A percentile compares a stretch with the other conserved stretches of the same genome.
Conservation (phyloP, 2,113 vertebrate species). For the Nannobrachium achirus region DNA sequence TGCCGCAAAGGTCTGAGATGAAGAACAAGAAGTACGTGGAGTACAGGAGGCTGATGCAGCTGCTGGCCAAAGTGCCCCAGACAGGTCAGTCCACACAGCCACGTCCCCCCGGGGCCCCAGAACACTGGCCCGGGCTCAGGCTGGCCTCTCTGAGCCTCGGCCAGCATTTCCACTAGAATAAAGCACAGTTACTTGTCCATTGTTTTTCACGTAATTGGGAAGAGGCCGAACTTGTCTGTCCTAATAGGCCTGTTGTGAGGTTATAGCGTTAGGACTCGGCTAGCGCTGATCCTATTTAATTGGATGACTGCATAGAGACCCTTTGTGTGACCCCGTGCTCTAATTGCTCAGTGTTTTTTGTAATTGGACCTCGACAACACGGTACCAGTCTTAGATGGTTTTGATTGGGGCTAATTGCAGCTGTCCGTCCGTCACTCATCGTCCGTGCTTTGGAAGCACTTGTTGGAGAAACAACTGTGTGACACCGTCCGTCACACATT, state of each 20-base stretch:
- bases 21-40: slow-evolving; percentile 74
- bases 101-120: not conserved
- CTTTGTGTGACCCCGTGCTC: not conserved
- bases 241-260: slow-evolving; percentile 13
- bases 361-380: not conserved
- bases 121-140: slow-evolving; percentile 11
- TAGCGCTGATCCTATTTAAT: not conserved
- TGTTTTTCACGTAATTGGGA: slow-evolving; percentile 45
- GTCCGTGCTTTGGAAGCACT: not conserved
- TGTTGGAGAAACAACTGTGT: not conserved
- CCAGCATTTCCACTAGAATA: not conserved
- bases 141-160: not conserved
- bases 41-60: slow-evolving; percentile 75
- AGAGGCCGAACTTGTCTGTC: slow-evolving; percentile 19
- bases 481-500: not conserved
- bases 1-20: slow-evolving; percentile 53
- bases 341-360: not conserved
- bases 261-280: not conserved
- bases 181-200: not conserved
- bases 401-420: not conserved
- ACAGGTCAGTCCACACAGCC: slow-evolving; percentile 80
- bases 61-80: slow-evolving; percentile 82
- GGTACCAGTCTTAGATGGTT: not conserved
- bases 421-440: not conserved
- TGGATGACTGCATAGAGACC: not conserved